Percentiles rank a stretch among this genome's conserved stretches.
Conservation (phyloP, 2,113 vertebrate genomes). For the Xiphophorus couchianus region DNA sequence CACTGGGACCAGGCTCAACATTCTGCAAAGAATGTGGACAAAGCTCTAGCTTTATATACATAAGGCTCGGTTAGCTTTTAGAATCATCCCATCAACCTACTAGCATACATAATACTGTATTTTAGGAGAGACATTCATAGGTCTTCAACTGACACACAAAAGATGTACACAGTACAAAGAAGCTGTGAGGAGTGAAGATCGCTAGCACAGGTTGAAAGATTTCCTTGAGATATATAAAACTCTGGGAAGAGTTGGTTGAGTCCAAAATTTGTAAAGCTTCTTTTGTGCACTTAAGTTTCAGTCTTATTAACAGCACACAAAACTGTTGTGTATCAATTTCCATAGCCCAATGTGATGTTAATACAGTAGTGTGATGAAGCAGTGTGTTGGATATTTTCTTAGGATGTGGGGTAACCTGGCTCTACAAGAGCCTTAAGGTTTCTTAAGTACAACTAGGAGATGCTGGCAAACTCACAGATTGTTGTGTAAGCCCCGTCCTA, state of each 20-base stretch:
- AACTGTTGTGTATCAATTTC: neutral
- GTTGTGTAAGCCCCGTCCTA: slow-evolving; percentile 32
- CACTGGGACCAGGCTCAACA: neutral
- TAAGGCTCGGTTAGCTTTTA: too few species aligned
- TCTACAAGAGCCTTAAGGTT: slow-evolving; percentile 1
- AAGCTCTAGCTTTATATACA: neutral
- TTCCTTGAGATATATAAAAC: too few species aligned
- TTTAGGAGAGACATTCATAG: too few species aligned
- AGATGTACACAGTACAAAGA: too few species aligned
- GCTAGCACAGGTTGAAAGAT: too few species aligned
- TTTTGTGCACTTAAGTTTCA: too few species aligned
- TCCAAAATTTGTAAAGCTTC: too few species aligned
- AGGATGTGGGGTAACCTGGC: neutral
- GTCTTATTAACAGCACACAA: neutral
- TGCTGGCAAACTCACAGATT: slow-evolving; percentile 3
- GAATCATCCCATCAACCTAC: too few species aligned
- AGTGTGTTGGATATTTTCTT: neutral
- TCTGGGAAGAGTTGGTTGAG: too few species aligned
- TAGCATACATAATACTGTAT: too few species aligned
- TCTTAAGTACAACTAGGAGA: slow-evolving; percentile 16
- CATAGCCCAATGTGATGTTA: neutral
- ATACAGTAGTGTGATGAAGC: neutral
- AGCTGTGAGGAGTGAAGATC: too few species aligned
- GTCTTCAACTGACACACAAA: too few species aligned
- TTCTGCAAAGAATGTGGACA: neutral